Conservation (phyloP, 1,140 invertebrate genomes). For the Anadara kagoshimensis region DNA sequence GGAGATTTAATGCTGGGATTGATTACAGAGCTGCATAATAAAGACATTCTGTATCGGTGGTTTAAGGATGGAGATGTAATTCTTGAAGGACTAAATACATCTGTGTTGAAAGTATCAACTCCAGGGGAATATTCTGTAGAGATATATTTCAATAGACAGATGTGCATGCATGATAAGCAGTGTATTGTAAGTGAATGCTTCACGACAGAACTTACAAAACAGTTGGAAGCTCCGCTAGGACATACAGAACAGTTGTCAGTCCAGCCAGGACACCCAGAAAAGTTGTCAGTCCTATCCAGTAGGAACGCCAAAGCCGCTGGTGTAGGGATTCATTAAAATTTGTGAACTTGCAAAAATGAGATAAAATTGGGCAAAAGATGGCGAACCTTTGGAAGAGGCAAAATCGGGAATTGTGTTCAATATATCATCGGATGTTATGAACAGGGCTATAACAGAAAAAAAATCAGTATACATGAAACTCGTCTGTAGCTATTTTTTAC, state of each 20-base stretch:
- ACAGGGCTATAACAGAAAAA: no score
- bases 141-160: neutral
- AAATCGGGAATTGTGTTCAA: no score
- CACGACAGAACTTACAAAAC: neutral
- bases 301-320: no score
- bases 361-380: no score
- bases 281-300: neutral
- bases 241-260: neutral
- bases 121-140: constrained; percentile 2
- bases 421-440: no score
- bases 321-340: no score
- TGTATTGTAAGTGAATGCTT: constrained; percentile 2
- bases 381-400: no score
- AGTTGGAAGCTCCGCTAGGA: neutral
- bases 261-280: neutral
- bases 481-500: no score
- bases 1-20: neutral
- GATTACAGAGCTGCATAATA: neutral
- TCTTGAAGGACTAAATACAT: neutral
- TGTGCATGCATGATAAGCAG: neutral
- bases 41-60: neutral
- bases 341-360: no score
- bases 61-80: neutral
- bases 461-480: no score
- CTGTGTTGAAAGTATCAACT: neutral